Percentiles rank a stretch among this genome's conserved stretches.
Conservation (phyloP, 1,140 invertebrate species). For the fruit fly (Drosophila melanogaster) region Release_6_plus_ISO1_MT NC_004354.4:19361001-19361500, state of each 20-base stretch:
- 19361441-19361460: neutral
- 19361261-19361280: slow-evolving; percentile 30
- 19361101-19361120: slow-evolving; percentile 3
- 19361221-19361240: slow-evolving; percentile 8
- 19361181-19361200: neutral
- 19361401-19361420: neutral
- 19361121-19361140: slow-evolving; percentile 44
- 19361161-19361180: neutral
- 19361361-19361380: slow-evolving; percentile 9
- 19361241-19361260: slow-evolving; percentile 21
- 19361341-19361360: slow-evolving; percentile 47
- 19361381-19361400: neutral
- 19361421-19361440: neutral
- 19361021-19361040: too few relatives aligned
- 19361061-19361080: slow-evolving; percentile 10
- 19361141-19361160: slow-evolving; percentile 33
- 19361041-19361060: slow-evolving; percentile 6
- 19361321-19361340: slow-evolving; percentile 10
- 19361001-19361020: too few relatives aligned
- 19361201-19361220: neutral
- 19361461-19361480: too few relatives aligned
- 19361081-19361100: too few relatives aligned
- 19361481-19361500: too few relatives aligned
- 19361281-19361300: slow-evolving; percentile 8
- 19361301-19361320: neutral